Base-by-base conservation (phyloP, 2,113 vertebrate genomes). In the Poeciliopsis turrubarensis region DNA sequence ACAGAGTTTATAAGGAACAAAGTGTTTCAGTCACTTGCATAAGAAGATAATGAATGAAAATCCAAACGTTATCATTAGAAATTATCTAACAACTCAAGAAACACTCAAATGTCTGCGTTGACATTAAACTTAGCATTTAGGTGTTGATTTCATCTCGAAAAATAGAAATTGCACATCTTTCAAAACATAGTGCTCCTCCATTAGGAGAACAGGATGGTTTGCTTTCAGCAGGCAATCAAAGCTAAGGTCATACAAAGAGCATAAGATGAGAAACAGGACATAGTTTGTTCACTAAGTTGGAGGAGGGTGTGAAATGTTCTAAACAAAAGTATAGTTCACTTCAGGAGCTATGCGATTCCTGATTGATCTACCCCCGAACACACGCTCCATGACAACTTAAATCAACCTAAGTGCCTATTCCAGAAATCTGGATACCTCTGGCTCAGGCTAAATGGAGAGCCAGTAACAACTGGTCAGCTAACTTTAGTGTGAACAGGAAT, bases 401-500 rank as follows among this genome's bases (percentile, higher is more conserved):
- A 34, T 34, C 34, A 34, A 10, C 34, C 8, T 34, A 1, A 47
- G 44, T 47, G 44, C 3, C 5, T 22, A 51, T 51, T 51, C 44
- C 44, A 51, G 19, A 51, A 51, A 19, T 51, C 44, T 51, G 44
- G 44, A 51, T 51, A 51, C 44, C 5, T 51, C 2, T 51, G 4
- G 44, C 19, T 17, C 14, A 19, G 44, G 17, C 5, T 51, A 17
- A 51, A 19, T 51, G 44, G 14, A 47, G 44, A 12, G 10, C 12
- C 34, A 22, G 70, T n/a, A 63, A 30, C 79, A 80, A 75, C 77
- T 85, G 82, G 73, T 75, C 74, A 29, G 27, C 67, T 31, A 69
- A 72, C 3, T 64, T 0, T 6, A 37, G 62, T 25, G 41, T 5
- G 0, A 44, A 17, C 41, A 44, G 41, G 41, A 15, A 44, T 44